Conservation (phyloP, 2,888 invertebrate genomes). For the Zootermopsis nevadensis region DNA sequence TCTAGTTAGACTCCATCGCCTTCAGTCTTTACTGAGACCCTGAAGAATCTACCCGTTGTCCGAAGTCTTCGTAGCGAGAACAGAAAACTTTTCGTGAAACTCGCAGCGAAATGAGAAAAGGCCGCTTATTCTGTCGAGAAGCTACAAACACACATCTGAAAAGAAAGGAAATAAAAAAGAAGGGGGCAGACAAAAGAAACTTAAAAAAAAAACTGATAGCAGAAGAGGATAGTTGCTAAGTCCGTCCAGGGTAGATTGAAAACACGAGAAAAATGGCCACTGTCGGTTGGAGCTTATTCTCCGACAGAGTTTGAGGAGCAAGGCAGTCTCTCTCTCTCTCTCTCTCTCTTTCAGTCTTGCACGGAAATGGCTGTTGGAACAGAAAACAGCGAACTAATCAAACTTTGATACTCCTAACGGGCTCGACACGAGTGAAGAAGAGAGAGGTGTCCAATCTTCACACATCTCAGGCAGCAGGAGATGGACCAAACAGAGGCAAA, state of each 20-base stretch:
- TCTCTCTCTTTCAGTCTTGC: background rate
- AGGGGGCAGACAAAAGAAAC: conserved; percentile 31
- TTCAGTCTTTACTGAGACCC: background rate
- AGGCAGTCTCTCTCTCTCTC: conserved; percentile 20
- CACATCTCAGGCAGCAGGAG: conserved; percentile 46
- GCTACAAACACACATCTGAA: conserved; percentile 43
- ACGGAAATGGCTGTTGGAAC: conserved; percentile 42
- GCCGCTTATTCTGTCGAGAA: conserved; percentile 51
- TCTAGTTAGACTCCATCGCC: background rate
- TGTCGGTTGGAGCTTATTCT: conserved; percentile 52
- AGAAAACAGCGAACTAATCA: conserved; percentile 54
- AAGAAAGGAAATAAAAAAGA: conserved; percentile 27
- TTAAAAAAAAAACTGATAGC: conserved; percentile 35
- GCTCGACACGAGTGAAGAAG: conserved; percentile 36
- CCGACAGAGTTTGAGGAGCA: conserved; percentile 22
- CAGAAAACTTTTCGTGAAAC: conserved; percentile 48
- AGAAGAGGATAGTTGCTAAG: conserved; percentile 49
- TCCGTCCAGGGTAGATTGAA: conserved; percentile 53
- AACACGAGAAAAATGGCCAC: conserved; percentile 54
- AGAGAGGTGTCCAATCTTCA: conserved; percentile 51
- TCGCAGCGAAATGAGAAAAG: conserved; percentile 28
- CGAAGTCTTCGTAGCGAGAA: conserved; percentile 34
- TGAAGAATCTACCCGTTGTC: background rate
- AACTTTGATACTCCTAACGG: conserved; percentile 54
- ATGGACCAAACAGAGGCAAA: conserved; percentile 48